Evolutionary conservation across 2,113 vertebrate genomes (phyloP).

Genomic region (Amphilophus citrinellus): DNA sequence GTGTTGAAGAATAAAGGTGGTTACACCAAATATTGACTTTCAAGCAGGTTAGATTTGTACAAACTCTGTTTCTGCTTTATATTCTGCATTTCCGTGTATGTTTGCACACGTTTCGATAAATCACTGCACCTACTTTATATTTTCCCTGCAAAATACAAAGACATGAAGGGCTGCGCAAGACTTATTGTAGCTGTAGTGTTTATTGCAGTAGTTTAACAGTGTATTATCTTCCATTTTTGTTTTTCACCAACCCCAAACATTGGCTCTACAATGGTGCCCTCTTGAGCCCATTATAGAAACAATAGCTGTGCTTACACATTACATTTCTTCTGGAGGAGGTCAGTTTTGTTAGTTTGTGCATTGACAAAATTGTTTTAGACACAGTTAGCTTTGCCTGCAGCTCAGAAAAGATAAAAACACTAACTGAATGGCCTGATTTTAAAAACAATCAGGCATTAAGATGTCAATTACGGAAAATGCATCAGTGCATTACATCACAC

Average conservation of each 20-base stretch:
- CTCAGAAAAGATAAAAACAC: not conserved
- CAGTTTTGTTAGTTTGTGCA: not conserved
- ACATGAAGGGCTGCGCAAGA: not conserved
- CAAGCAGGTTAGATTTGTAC: not conserved
- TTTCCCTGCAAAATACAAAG: not conserved
- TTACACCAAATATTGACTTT: no score
- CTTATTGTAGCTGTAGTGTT: not conserved
- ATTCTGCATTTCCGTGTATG: not conserved
- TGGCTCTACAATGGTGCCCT: slow-evolving; percentile 64
- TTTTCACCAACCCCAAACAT: not conserved
- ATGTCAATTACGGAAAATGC: not conserved
- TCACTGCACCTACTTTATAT: not conserved
- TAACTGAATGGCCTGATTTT: not conserved
- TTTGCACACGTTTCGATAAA: not conserved
- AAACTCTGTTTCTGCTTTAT: not conserved
- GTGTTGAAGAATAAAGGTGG: no score
- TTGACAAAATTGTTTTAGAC: not conserved
- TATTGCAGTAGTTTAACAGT: not conserved
- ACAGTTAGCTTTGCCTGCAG: not conserved
- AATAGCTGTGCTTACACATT: not conserved
- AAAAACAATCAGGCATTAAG: not conserved
- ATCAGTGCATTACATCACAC: not conserved
- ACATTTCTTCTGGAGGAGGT: not conserved
- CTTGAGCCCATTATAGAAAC: slow-evolving; percentile 55
- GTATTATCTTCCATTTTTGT: not conserved